phyloP scores from a whole-genome alignment of 1,140 invertebrate species.

The Drosophila navojoa region DNA sequence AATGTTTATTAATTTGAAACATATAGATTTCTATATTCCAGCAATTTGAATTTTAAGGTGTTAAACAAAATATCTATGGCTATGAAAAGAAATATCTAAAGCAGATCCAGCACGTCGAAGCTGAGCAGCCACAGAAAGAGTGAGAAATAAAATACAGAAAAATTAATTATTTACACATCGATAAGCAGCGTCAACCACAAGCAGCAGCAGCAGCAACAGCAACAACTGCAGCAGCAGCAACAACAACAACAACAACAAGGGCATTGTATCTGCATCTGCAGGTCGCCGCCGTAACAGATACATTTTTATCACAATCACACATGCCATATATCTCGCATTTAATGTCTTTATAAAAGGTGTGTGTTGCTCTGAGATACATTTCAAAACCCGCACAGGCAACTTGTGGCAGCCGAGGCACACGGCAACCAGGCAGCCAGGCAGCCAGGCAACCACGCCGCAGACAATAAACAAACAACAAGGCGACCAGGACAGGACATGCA shows the following conservation, averaged over 20 bases:
- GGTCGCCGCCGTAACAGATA: conserved; percentile 49
- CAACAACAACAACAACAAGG: conserved; percentile 47
- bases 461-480: conserved; percentile 64
- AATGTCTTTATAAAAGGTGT: conserved; percentile 81
- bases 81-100: conserved; percentile 16
- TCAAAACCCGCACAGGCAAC: conserved; percentile 36
- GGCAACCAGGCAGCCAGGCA: neutral
- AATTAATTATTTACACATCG: conserved; percentile 82
- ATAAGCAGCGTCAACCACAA: conserved; percentile 80
- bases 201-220: conserved; percentile 37
- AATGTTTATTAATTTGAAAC: too few species aligned
- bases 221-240: conserved; percentile 22
- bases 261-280: conserved; percentile 21
- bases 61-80: conserved; percentile 45
- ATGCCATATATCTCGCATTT: conserved; percentile 80
- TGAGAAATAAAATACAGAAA: conserved; percentile 73
- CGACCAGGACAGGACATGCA: conserved; percentile 48
- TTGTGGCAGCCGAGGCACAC: conserved; percentile 11
- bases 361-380: conserved; percentile 74
- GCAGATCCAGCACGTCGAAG: conserved; percentile 21
- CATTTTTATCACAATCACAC: conserved; percentile 78
- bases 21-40: conserved; percentile 24
- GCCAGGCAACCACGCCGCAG: conserved; percentile 9
- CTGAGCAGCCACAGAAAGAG: conserved; percentile 45
- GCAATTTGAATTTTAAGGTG: conserved; percentile 42